Percentiles rank a stretch among this genome's conserved stretches.
Conservation (phyloP, 2,888 invertebrate genomes). For the Drosophila phalerata region DNA sequence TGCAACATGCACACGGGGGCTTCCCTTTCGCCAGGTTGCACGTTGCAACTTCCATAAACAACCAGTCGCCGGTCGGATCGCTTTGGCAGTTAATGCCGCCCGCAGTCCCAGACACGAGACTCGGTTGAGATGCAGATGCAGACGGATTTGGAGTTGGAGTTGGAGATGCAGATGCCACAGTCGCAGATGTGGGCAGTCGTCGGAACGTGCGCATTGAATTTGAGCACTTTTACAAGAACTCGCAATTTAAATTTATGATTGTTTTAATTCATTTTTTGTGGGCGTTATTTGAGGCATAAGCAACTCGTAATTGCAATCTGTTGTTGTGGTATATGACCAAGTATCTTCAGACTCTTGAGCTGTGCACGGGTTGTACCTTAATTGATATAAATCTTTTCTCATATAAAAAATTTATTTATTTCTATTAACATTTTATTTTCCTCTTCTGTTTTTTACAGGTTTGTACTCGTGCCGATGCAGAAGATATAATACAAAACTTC, state of each 20-base stretch:
- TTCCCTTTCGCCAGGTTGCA: constrained; percentile 63
- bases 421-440: constrained; percentile 17
- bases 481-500: not conserved
- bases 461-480: constrained; percentile 15
- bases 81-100: constrained; percentile 37
- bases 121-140: constrained; percentile 35
- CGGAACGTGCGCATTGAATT: constrained; percentile 61
- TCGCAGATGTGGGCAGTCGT: constrained; percentile 29
- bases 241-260: constrained; percentile 68
- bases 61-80: constrained; percentile 27
- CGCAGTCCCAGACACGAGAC: constrained; percentile 20
- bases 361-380: constrained; percentile 1
- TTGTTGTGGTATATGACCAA: constrained; percentile 3
- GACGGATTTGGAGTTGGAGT: constrained; percentile 27
- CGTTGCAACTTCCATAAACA: constrained; percentile 61
- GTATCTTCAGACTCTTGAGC: constrained; percentile 6
- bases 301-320: constrained; percentile 50
- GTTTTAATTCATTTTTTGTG: constrained; percentile 66
- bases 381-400: constrained; percentile 2
- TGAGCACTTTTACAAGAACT: constrained; percentile 34
- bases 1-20: constrained; percentile 42
- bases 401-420: not conserved
- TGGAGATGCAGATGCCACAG: constrained; percentile 10
- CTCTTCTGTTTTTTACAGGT: constrained; percentile 46
- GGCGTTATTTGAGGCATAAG: constrained; percentile 51